Base-by-base conservation (phyloP, 2,888 invertebrate species). In the Coleophora deauratella region DNA sequence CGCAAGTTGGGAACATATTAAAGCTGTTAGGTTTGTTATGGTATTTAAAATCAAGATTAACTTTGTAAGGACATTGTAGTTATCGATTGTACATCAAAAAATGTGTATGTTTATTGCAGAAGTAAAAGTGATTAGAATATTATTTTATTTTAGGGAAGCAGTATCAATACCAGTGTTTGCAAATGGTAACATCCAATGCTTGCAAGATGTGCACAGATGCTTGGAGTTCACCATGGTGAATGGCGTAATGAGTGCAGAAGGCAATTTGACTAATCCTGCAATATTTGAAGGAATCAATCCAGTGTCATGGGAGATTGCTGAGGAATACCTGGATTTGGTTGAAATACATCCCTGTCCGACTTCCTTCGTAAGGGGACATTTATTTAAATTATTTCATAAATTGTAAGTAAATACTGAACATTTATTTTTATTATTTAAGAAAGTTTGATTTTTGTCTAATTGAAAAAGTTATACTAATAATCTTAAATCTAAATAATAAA, bases 251-350 rank as follows among this genome's bases (percentile, higher is more conserved):
- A 91, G 93, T 60, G 93, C 95, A 48, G 99, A 99, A 84, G 99
- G 99, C 1, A 96, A 95, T 74, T 89, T 99, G n/a, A 95, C 97
- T 67, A 99, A 99, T 80, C 99, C 99, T n/a, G 93, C 92, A 9
- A 74, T 99, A 46, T 99, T 98, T 79, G 88, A 90, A 59, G 91
- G 93, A 54, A 62, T 79, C 30, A 88, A 91, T 66, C 94, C 95
- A n/a, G 90, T 94, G 1, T 89, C 92, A 21, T 98, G 97, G 97
- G 91, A 95, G 59, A 91, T 97, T 62, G 96, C 96, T 0, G 71
- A 89, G 37, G 96, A 98, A 70, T 98, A 98, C 75, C 82, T 98
- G 50, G 90, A 93, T 40, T 85, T 96, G 46, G 94, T 93, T 0
- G 89, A 93, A 51, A 75, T 88, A 56, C 93, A 95, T 78, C 95